Evolutionary conservation across 2,113 vertebrate species (phyloP), one percentile per base, ranked within the genome.

Genomic region (Hippopotamus amphibius): DNA sequence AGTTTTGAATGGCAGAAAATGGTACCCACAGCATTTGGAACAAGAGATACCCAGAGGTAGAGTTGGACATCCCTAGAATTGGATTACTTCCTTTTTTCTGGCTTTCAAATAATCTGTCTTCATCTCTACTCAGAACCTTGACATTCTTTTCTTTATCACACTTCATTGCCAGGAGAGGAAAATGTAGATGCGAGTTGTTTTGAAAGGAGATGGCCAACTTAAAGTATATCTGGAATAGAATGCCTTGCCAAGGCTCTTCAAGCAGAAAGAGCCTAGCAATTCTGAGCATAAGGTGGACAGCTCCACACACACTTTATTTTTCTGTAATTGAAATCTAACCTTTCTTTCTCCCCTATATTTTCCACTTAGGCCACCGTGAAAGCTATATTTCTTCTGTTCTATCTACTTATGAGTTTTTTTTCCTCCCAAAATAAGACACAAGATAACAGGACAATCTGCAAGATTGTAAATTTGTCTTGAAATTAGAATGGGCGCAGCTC

Each of bases 291-390:
- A 69, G 6, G 26, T 46, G 81, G 16, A 12, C n/a, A 87, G 26
- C 24, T 69, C 33, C 3, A 24, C 53, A 72, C 15, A 90, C 4
- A 81, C 7, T 48, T 28, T 14, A 33, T 83, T 65, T 57, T 93
- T 81, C 74, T 92, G 19, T 17, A 71, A 7, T 81, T 95, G 61
- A 92, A 90, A 96, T 91, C n/a, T 96, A 48, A 41, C 43, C 16
- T 48, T 96, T 68, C 4, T 81, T 57, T 85, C 28, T 84, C 12
- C 41, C 37, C 30, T 89, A 12, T 83, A 43, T 88, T 88, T 81
- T 88, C 50, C 26, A 95, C 28, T 5, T 24, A n/a, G 19, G 17
- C 46, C 41, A 94, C n/a, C 41, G 5, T 71, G 76, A 95, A 85
- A 88, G 30, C 22, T 65, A 6, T 41, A 65, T 87, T 83, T 92